Base-by-base conservation (phyloP, 2,113 vertebrate species). In the Pseudopodoces humilis region DNA sequence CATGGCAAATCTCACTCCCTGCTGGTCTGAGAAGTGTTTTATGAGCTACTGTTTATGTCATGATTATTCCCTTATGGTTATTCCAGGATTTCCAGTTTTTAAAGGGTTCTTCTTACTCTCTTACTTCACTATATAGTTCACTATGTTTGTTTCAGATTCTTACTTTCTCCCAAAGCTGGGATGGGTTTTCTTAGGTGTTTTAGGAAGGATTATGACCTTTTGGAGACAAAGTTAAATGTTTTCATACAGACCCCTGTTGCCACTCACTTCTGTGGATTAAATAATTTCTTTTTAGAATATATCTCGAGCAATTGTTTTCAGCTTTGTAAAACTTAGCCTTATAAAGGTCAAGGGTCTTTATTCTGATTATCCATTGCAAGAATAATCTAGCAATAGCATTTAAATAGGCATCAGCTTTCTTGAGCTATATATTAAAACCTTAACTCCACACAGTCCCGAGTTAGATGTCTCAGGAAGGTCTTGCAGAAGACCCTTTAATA, bases 401-500 rank as follows among this genome's bases (percentile, higher is more conserved):
- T 64, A 72, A 68, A 59, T 3, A 87, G 46, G 49, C 15, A 53
- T 16, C 50, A 62, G 7, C 55, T 86, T 83, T 47, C 56, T 58
- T 6, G 9, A 91, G 55, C 21, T 25, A 1, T 15, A 14, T 1
- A 3, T 52, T 65, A 52, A 75, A 74, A 53, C n/a, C 37, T 37
- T 37, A 39, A 41, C 23, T 43, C 46, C 41, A 15, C 25, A 19
- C 7, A 25, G 13, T 15, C 67, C 23, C 0, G 0, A 68, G 33
- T 50, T 33, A 49, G 21, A 27, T 69, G 11, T 21, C 39, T 81
- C 39, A 53, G 37, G 20, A 22, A 70, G 23, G 6, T 81, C 68
- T 63, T 84, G 47, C 43, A 77, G 39, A 53, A 76, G 15, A 63
- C 7, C 8, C 19, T 41, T 77, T 63, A 68, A 81, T 60, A 52